phyloP scores from a whole-genome alignment of 1,140 invertebrate species.

The Drosophila serrata region DNA sequence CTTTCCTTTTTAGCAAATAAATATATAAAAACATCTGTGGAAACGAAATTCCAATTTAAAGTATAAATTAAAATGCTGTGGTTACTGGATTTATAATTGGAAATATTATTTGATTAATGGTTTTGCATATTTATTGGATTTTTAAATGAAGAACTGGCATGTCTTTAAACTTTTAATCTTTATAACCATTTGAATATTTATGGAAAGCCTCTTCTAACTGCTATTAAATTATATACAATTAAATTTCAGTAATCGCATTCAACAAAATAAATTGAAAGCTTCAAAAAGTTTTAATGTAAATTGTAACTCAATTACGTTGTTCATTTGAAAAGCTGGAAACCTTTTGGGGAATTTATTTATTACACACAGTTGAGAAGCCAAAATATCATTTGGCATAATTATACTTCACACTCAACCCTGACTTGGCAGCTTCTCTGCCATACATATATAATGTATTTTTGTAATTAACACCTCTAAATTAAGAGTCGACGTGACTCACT shows the following conservation, averaged over 20 bases:
- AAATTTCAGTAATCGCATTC: neutral
- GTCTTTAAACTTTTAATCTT: neutral
- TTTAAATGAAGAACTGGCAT: neutral
- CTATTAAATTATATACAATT: neutral
- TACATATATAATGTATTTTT: conserved; percentile 37
- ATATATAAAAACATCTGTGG: neutral
- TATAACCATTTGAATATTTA: neutral
- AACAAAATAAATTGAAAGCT: neutral
- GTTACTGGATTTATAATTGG: conserved; percentile 20
- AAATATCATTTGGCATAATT: conserved; percentile 13
- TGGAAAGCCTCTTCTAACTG: neutral
- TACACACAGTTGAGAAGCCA: conserved; percentile 8
- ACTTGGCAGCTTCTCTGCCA: conserved; percentile 1
- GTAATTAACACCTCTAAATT: conserved; percentile 61
- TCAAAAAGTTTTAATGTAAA: conserved; percentile 1
- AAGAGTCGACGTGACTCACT: conserved; percentile 39
- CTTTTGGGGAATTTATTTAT: conserved; percentile 1
- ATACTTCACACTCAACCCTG: neutral
- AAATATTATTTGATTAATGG: conserved; percentile 15
- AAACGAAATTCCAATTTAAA: conserved; percentile 12
- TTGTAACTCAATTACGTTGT: conserved; percentile 8
- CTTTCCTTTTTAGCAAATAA: neutral
- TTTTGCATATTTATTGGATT: neutral
- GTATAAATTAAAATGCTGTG: conserved; percentile 1
- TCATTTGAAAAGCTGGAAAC: neutral